Evolutionary conservation across 2,888 invertebrate genomes (phyloP).

Genomic region (Campoletis raptor): DNA sequence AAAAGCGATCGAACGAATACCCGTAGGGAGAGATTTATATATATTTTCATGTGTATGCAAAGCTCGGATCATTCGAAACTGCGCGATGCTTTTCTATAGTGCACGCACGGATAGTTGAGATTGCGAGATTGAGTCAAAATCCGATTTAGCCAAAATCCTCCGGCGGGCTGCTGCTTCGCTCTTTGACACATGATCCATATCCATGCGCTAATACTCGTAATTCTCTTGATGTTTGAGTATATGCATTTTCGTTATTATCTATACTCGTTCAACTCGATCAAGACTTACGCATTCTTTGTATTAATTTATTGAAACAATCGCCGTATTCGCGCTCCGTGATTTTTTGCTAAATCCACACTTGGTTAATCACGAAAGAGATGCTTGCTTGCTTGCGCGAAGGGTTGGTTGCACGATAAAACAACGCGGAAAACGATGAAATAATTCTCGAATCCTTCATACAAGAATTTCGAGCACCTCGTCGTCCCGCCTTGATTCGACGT

Average conservation of each 20-base stretch:
- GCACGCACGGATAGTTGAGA: slow-evolving; percentile 45
- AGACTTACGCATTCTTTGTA: too few relatives aligned
- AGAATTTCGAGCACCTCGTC: slow-evolving; percentile 6
- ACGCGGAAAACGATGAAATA: too few relatives aligned
- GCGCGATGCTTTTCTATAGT: slow-evolving; percentile 25
- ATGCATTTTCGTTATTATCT: background rate
- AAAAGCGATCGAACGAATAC: slow-evolving; percentile 65
- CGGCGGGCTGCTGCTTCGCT: slow-evolving; percentile 4
- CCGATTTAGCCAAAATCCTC: slow-evolving; percentile 41
- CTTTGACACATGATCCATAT: slow-evolving; percentile 64
- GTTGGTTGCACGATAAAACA: too few relatives aligned
- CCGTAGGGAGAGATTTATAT: slow-evolving; percentile 61
- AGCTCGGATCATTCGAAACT: slow-evolving; percentile 58
- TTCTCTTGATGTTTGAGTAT: background rate
- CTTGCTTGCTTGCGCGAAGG: too few relatives aligned
- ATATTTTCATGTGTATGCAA: slow-evolving; percentile 22
- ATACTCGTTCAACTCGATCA: background rate
- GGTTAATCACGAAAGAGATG: slow-evolving; percentile 12
- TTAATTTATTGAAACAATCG: background rate
- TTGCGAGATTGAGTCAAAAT: slow-evolving; percentile 57
- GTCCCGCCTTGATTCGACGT: background rate
- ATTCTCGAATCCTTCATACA: too few relatives aligned
- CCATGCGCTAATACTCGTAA: slow-evolving; percentile 25
- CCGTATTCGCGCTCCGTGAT: background rate
- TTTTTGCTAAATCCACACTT: slow-evolving; percentile 11